Conservation (phyloP, 2,888 invertebrate genomes). For the Drosophila anceps region DNA sequence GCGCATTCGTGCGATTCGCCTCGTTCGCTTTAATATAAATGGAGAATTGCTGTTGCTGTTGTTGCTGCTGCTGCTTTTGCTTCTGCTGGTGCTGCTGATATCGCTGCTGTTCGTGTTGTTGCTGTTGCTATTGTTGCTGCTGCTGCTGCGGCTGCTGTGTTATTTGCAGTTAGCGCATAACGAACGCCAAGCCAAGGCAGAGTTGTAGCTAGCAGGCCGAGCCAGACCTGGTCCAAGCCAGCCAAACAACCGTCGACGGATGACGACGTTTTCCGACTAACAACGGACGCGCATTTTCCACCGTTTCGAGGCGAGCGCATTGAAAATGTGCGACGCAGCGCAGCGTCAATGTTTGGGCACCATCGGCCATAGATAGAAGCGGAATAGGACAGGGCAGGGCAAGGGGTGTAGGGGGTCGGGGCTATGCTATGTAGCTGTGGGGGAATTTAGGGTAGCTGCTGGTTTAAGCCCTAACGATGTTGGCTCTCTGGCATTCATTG, state of each 20-base stretch:
- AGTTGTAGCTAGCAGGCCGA: conserved; percentile 45
- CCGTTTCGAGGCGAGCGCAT: conserved; percentile 80
- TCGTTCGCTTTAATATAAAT: conserved; percentile 64
- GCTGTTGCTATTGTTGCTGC: conserved; percentile 24
- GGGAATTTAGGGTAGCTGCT: conserved; percentile 47
- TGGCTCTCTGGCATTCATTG: conserved; percentile 73
- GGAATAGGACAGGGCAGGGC: conserved; percentile 11
- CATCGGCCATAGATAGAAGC: conserved; percentile 23
- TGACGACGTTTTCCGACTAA: conserved; percentile 83
- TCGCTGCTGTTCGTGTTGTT: conserved; percentile 20
- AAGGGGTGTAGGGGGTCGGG: background rate
- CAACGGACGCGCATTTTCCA: conserved; percentile 82
- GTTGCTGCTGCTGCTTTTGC: conserved; percentile 31
- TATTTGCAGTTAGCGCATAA: conserved; percentile 61
- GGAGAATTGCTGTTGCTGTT: conserved; percentile 42
- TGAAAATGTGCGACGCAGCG: conserved; percentile 81
- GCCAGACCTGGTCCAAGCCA: conserved; percentile 62
- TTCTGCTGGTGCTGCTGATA: conserved; percentile 29
- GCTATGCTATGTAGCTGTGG: conserved; percentile 6
- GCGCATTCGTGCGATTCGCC: conserved; percentile 51
- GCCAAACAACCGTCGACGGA: conserved; percentile 81
- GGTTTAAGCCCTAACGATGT: conserved; percentile 79
- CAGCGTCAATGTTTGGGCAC: conserved; percentile 54
- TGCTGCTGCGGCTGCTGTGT: conserved; percentile 41
- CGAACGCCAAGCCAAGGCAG: conserved; percentile 65